These are phyloP conservation scores for Toxotes lorentzi DNA, from an alignment of 2,797 vertebrate genomes.

Conservation along the genomic window DNA sequence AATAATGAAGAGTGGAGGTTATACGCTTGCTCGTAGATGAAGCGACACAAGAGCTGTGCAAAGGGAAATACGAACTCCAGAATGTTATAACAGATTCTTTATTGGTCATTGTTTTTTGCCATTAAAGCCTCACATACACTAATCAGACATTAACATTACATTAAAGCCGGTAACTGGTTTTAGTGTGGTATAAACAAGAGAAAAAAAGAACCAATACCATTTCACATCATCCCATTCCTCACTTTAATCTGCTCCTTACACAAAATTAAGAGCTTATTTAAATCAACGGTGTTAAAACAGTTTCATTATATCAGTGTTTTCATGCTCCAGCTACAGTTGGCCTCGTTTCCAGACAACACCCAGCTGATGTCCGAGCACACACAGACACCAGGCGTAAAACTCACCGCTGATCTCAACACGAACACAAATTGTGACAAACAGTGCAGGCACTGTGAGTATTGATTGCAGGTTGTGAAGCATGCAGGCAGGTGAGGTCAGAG, in stretches of 20 bases:
- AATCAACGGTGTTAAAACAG: not conserved
- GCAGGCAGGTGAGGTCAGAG: constrained; percentile 52
- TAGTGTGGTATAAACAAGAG: not conserved
- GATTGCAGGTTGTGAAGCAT: constrained; percentile 43
- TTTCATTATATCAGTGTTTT: not conserved
- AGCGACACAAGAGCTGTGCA: constrained; percentile 10
- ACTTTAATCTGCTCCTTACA: constrained; percentile 1
- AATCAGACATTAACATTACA: not conserved
- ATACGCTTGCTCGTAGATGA: constrained; percentile 25
- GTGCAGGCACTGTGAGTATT: constrained; percentile 29
- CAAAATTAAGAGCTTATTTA: not conserved
- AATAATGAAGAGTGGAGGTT: constrained; percentile 57
- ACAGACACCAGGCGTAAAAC: constrained; percentile 22
- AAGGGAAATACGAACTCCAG: constrained; percentile 18
- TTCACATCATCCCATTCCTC: not conserved
- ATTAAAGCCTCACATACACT: constrained; percentile 7
- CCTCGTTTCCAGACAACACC: not conserved
- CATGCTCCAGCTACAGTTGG: not conserved
- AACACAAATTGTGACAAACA: constrained; percentile 51
- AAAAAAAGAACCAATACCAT: not conserved
- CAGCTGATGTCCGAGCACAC: constrained; percentile 10
- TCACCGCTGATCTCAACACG: constrained; percentile 30
- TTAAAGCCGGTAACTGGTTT: too few species aligned
- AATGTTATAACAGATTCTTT: constrained; percentile 21
- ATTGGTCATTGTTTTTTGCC: constrained; percentile 26